These are phyloP conservation scores for Centrocercus urophasianus DNA, from an alignment of 2,113 vertebrate genomes.

Conservation along the genomic window DNA sequence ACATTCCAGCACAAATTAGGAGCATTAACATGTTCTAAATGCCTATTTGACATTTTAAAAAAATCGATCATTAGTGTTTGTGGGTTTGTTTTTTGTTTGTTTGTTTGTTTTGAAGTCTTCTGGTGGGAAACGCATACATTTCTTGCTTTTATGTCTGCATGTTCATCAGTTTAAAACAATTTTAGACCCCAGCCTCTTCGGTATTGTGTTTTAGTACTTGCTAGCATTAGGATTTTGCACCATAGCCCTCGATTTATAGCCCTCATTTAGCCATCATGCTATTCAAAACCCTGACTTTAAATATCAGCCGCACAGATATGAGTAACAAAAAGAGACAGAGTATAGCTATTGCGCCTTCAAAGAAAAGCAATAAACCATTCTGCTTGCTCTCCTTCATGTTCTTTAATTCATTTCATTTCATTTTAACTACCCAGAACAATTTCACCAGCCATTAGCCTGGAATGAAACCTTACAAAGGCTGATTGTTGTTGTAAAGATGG, in stretches of 20 bases:
- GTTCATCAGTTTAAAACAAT: slow-evolving; percentile 74
- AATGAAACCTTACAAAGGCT: slow-evolving; percentile 80
- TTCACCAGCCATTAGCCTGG: slow-evolving; percentile 82
- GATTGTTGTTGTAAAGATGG: slow-evolving; percentile 77
- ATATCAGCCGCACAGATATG: slow-evolving; percentile 73
- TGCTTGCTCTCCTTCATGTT: slow-evolving; percentile 78
- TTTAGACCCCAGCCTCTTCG: slow-evolving; percentile 38
- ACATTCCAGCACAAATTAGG: neutral
- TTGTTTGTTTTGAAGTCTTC: neutral
- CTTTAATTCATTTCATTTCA: slow-evolving; percentile 86
- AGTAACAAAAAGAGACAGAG: slow-evolving; percentile 78
- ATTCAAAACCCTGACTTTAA: slow-evolving; percentile 76
- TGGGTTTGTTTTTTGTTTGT: too few species aligned
- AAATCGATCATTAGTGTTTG: neutral
- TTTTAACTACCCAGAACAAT: slow-evolving; percentile 86
- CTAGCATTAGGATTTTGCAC: slow-evolving; percentile 61
- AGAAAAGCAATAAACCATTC: slow-evolving; percentile 82
- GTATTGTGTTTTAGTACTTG: slow-evolving; percentile 61
- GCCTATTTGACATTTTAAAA: neutral
- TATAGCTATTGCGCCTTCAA: slow-evolving; percentile 78
- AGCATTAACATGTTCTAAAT: neutral
- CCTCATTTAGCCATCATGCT: slow-evolving; percentile 68
- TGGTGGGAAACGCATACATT: neutral
- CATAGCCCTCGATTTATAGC: slow-evolving; percentile 73
- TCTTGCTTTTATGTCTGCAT: slow-evolving; percentile 48